Conservation (phyloP, 2,888 invertebrate species). For the Chorisops tibialis region DNA sequence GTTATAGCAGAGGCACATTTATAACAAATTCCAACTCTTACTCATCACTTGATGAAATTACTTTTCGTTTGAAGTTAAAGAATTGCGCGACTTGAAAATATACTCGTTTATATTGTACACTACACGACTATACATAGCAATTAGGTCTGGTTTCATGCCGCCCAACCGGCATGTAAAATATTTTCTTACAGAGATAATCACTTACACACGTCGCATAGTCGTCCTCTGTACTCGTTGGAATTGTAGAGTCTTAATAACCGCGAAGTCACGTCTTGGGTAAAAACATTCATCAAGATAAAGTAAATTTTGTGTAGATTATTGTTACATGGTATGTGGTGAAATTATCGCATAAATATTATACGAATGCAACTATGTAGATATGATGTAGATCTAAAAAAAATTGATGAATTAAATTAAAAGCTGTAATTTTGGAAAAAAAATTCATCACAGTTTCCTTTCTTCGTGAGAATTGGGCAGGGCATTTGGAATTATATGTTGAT, state of each 20-base stretch:
- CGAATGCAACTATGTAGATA: conserved; percentile 7
- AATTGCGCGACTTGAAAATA: background rate
- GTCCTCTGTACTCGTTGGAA: too few relatives aligned
- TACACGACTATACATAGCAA: conserved; percentile 10
- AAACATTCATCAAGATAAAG: conserved; percentile 25
- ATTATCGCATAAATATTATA: conserved; percentile 6
- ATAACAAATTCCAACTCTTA: too few relatives aligned
- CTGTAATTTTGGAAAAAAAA: too few relatives aligned
- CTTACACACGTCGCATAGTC: conserved; percentile 21
- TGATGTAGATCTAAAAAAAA: too few relatives aligned
- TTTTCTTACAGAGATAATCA: conserved; percentile 25
- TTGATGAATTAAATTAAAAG: too few relatives aligned
- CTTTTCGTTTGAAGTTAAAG: too few relatives aligned
- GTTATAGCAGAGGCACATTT: too few relatives aligned
- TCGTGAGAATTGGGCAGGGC: too few relatives aligned
- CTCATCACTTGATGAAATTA: too few relatives aligned
- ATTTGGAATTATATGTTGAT: too few relatives aligned
- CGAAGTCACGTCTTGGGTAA: conserved; percentile 23
- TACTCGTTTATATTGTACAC: background rate
- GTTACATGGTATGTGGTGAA: conserved; percentile 12
- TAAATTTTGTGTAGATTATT: conserved; percentile 19
- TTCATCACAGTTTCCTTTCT: too few relatives aligned
- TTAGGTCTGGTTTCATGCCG: conserved; percentile 18
- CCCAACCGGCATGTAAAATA: conserved; percentile 24
- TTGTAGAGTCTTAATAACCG: conserved; percentile 20